Evolutionary conservation across 1,140 invertebrate genomes (phyloP).

Genomic region (Heliconius nattereri): DNA sequence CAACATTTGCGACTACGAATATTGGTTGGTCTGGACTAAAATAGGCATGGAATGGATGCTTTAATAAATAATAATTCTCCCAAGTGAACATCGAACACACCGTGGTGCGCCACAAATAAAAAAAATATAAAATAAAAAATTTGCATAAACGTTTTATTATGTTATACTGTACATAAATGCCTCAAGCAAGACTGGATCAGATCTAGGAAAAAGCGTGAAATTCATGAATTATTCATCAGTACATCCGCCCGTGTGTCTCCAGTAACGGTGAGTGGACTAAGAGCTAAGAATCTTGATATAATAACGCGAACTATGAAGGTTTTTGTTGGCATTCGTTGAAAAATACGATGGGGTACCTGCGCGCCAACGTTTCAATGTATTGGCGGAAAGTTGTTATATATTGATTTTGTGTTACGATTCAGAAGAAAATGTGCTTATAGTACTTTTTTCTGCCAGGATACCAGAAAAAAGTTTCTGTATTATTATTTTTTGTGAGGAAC

Average conservation of each 20-base stretch:
- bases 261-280: conserved; percentile 40
- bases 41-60: too few species aligned
- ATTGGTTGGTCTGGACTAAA: too few species aligned
- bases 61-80: too few species aligned
- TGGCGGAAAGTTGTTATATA: not conserved
- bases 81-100: too few species aligned
- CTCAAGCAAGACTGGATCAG: conserved; percentile 13
- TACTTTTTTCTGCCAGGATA: too few species aligned
- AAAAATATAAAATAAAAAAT: not conserved
- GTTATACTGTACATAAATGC: conserved; percentile 14
- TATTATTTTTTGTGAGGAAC: too few species aligned
- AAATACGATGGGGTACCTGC: conserved; percentile 25
- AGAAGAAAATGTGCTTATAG: too few species aligned
- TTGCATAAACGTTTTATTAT: not conserved
- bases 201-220: conserved; percentile 38
- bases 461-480: too few species aligned
- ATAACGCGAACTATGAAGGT: conserved; percentile 50
- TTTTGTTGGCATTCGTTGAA: conserved; percentile 47
- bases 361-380: conserved; percentile 26
- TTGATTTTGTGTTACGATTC: too few species aligned
- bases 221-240: conserved; percentile 36
- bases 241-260: conserved; percentile 41
- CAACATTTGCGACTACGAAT: too few species aligned
- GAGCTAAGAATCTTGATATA: conserved; percentile 54
- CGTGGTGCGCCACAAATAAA: not conserved